Percentiles rank a stretch among this genome's conserved stretches.
Evolutionary conservation across 92 coral and sea anemone genomes (phyloP).

Genomic region (Zoanthus solanderi): DNA sequence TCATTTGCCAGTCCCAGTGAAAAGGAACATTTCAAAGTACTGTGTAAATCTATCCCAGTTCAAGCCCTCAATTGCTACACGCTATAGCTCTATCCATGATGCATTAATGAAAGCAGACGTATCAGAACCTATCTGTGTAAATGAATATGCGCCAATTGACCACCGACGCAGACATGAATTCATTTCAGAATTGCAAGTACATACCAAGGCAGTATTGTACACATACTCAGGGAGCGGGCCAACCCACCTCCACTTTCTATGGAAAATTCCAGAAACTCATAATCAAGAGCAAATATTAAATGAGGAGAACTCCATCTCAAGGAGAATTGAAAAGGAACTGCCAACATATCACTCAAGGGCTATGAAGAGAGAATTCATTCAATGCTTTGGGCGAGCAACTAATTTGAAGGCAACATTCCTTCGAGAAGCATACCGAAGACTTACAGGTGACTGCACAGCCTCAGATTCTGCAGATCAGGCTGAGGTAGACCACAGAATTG

Average conservation of each 20-base stretch:
- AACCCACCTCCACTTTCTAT: conserved; percentile 28
- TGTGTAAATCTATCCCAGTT: conserved; percentile 23
- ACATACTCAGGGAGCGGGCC: conserved; percentile 36
- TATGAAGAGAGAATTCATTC: conserved; percentile 25
- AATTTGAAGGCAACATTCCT: conserved; percentile 53
- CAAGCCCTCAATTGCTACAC: neutral
- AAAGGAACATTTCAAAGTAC: conserved; percentile 53
- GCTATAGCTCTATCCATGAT: neutral
- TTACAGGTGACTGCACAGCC: conserved; percentile 53
- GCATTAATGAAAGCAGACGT: neutral
- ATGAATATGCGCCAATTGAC: conserved; percentile 37
- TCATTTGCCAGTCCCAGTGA: conserved; percentile 11
- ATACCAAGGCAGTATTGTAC: neutral
- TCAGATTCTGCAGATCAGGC: conserved; percentile 21
- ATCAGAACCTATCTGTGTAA: conserved; percentile 19
- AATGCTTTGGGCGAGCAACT: conserved; percentile 53
- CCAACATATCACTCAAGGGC: conserved; percentile 54
- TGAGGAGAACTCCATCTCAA: neutral
- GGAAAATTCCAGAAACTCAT: conserved; percentile 42
- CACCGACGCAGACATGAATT: conserved; percentile 1
- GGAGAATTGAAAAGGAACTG: too few relatives aligned
- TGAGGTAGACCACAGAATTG: conserved; percentile 48
- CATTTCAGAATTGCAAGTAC: neutral
- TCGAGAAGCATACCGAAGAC: conserved; percentile 50
- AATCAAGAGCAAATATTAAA: conserved; percentile 18